A percentile compares a stretch with the other conserved stretches of the same genome.
These are phyloP conservation scores for Helicorthomorpha holstii DNA, from an alignment of 1,140 invertebrate genomes.

Conservation along the genomic window DNA sequence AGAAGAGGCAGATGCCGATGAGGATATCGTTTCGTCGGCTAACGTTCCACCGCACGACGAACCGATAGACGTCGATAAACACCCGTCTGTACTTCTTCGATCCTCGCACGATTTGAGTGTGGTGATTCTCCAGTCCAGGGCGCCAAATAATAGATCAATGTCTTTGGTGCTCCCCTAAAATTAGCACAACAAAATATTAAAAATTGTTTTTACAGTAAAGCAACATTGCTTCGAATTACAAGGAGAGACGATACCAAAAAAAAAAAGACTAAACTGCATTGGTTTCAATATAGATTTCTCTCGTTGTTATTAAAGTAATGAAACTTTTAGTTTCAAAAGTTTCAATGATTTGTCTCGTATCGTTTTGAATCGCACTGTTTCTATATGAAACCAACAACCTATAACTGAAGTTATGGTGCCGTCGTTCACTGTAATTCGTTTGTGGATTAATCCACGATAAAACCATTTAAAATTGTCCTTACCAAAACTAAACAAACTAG, in stretches of 20 bases:
- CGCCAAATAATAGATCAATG: slow-evolving; percentile 49
- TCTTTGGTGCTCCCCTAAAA: slow-evolving; percentile 60
- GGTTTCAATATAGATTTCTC: no score
- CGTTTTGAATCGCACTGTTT: neutral
- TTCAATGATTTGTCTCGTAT: neutral
- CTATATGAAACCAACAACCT: neutral
- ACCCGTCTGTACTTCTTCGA: neutral
- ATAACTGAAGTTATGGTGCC: neutral
- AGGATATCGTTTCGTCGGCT: neutral
- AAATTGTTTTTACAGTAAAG: no score
- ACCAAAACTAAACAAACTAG: slow-evolving; percentile 73
- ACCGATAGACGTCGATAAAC: no score
- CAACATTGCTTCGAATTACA: no score
- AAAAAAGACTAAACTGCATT: no score
- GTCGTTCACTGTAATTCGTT: neutral
- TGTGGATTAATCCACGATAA: neutral
- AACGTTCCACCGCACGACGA: neutral
- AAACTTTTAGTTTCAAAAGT: no score
- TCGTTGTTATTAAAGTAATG: no score
- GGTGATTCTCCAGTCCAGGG: slow-evolving; percentile 43
- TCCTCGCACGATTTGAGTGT: slow-evolving; percentile 14
- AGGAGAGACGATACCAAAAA: no score
- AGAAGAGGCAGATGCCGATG: neutral
- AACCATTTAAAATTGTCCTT: no score
- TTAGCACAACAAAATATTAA: no score